Percentiles rank a stretch among this genome's conserved stretches.
Conservation (phyloP, 2,113 vertebrate genomes). For the Conger conger region DNA sequence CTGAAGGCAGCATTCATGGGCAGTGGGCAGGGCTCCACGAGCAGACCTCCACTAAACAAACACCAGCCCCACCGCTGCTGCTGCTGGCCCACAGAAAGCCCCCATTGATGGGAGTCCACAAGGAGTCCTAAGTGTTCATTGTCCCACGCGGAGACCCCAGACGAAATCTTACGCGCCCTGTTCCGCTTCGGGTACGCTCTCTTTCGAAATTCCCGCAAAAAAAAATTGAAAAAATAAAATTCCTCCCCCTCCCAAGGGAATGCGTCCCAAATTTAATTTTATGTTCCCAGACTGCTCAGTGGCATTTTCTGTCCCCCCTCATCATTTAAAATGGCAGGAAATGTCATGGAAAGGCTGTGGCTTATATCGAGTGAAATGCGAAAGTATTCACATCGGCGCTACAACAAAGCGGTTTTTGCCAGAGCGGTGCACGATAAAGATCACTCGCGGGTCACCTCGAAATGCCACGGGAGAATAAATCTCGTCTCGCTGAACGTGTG, state of each 20-base stretch:
- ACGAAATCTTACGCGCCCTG: not conserved
- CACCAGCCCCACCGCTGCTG: not conserved
- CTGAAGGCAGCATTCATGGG: constrained; percentile 19
- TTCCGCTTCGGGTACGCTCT: too few species aligned
- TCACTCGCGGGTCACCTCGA: not conserved
- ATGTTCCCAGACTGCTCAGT: not conserved
- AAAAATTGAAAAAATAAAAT: too few species aligned
- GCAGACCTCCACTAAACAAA: constrained; percentile 16
- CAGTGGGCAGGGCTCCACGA: constrained; percentile 1
- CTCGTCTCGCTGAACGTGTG: not conserved
- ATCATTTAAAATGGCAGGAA: not conserved
- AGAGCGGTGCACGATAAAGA: not conserved
- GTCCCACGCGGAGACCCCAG: not conserved
- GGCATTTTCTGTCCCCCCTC: not conserved
- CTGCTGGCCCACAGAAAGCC: not conserved
- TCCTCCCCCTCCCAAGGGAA: not conserved
- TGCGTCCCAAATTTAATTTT: not conserved
- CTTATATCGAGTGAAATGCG: too few species aligned
- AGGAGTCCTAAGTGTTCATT: constrained; percentile 22
- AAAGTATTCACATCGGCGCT: too few species aligned
- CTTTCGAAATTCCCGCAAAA: not conserved
- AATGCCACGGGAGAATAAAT: not conserved
- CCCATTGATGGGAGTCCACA: constrained; percentile 17
- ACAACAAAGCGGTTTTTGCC: not conserved
- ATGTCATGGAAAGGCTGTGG: too few species aligned